Conservation (phyloP, 2,113 vertebrate genomes). For the Rhinolophus sinicus region DNA sequence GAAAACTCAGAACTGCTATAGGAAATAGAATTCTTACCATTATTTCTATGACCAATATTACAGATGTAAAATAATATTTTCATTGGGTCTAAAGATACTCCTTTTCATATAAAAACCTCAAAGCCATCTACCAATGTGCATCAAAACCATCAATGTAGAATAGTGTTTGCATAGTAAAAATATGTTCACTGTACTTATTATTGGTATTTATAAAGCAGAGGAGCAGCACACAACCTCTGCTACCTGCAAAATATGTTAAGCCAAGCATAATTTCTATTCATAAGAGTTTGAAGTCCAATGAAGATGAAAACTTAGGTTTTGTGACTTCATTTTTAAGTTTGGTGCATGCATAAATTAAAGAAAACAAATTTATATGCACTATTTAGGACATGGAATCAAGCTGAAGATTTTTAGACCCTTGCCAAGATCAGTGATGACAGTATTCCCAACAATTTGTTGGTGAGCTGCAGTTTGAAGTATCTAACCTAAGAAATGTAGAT, state of each 20-base stretch:
- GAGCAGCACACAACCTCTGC: constrained; percentile 18
- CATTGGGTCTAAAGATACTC: constrained; percentile 49
- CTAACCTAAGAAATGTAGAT: neutral
- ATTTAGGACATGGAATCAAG: constrained; percentile 42
- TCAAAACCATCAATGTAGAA: constrained; percentile 43
- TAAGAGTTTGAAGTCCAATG: constrained; percentile 57
- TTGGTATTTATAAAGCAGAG: constrained; percentile 56
- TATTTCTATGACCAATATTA: constrained; percentile 43
- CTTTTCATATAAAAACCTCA: constrained; percentile 59
- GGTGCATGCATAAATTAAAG: constrained; percentile 23
- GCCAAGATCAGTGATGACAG: neutral
- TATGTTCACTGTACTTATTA: neutral
- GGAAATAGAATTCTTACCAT: constrained; percentile 51
- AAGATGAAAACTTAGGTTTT: constrained; percentile 51
- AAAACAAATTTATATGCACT: constrained; percentile 18
- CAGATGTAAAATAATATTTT: constrained; percentile 52
- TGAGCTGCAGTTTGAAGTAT: neutral
- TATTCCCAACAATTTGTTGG: constrained; percentile 35
- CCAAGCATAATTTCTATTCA: constrained; percentile 72
- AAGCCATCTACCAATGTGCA: constrained; percentile 9
- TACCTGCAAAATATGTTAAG: constrained; percentile 63
- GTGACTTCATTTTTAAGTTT: constrained; percentile 61
- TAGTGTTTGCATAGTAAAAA: constrained; percentile 50
- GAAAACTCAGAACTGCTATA: constrained; percentile 13
- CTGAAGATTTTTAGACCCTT: constrained; percentile 42